Percentiles rank a stretch among this genome's conserved stretches.
These are phyloP conservation scores for Oxyura jamaicensis DNA, from an alignment of 2,113 vertebrate genomes.

Conservation along the genomic window DNA sequence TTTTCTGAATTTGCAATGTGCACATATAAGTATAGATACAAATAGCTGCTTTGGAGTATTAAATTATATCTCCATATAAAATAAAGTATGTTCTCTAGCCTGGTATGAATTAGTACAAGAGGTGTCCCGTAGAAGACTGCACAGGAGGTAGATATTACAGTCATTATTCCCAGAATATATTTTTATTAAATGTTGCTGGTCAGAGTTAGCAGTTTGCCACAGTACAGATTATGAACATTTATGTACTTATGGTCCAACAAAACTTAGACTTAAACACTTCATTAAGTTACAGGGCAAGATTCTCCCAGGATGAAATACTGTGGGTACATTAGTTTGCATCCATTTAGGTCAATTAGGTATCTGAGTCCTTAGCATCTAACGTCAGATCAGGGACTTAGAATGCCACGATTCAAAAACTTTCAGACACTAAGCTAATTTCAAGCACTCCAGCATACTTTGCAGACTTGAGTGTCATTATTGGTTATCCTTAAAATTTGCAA, in stretches of 20 bases:
- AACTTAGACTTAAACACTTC: conserved; percentile 4
- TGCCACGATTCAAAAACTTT: not conserved
- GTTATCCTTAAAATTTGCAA: not conserved
- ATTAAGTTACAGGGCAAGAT: conserved; percentile 14
- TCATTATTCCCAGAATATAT: not conserved
- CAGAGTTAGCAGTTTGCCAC: not conserved
- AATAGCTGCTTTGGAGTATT: not conserved
- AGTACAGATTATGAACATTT: not conserved
- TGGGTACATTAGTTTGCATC: not conserved
- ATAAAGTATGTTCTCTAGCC: not conserved
- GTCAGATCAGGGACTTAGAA: conserved; percentile 1
- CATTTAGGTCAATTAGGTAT: conserved; percentile 26
- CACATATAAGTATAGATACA: not conserved
- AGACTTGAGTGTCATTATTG: not conserved
- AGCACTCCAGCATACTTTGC: not conserved
- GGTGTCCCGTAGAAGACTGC: not conserved
- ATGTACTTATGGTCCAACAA: not conserved
- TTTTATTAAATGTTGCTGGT: conserved; percentile 1
- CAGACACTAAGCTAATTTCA: not conserved
- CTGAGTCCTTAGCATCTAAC: not conserved
- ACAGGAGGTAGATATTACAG: not conserved
- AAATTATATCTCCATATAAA: not conserved
- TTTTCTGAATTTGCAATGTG: not conserved
- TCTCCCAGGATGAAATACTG: conserved; percentile 8
- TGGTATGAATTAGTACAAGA: not conserved